Base-by-base conservation (phyloP, 2,888 invertebrate species). In the Agrochola macilenta region DNA sequence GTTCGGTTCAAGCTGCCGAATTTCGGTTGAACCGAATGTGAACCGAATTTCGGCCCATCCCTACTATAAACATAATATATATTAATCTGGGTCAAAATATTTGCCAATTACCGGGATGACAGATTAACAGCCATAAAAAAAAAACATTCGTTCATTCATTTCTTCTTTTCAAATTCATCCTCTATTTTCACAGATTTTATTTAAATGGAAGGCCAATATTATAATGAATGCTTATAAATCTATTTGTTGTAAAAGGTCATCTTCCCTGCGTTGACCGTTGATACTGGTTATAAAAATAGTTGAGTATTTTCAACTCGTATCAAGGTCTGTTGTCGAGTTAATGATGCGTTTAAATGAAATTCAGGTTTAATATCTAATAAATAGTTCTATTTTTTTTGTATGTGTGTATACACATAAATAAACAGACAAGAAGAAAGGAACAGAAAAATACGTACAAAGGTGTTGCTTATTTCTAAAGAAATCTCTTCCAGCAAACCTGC, bases 241-340 rank as follows among this genome's bases (percentile, higher is more conserved):
- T 86, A 86, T 89, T 89, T 88, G 76, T 87, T 89, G 83, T 81
- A 81, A 88, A 89, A 92, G 91, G 91, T 90, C 90, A 89, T 90
- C 86, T 81, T 72, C 83, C 79, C 84, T 85, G 82, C 84, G 88
- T 87, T 91, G 88, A 90, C 87, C 83, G 82, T 85, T 89, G 90
- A 89, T 92, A 90, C 90, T 91, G 89, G 74, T 86, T 89, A 86
- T 92, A 90, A 90, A 91, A 91, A 91, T 89, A 92, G 87, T 85
- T 76, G 77, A 87, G 81, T 86, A 85, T 89, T 90, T 89, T 82
- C 89, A 88, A 88, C 88, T 82, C 84, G 66, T 82, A 85, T 89
- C 91, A 93, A 92, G 92, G 92, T 85, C 89, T 89, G 76, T 87
- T 81, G 77, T 87, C 79, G 86, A 82, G 86, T 88, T 87, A 87